These are phyloP conservation scores for Clunio marinus DNA, from an alignment of 2,888 invertebrate genomes.

Conservation along the genomic window DNA sequence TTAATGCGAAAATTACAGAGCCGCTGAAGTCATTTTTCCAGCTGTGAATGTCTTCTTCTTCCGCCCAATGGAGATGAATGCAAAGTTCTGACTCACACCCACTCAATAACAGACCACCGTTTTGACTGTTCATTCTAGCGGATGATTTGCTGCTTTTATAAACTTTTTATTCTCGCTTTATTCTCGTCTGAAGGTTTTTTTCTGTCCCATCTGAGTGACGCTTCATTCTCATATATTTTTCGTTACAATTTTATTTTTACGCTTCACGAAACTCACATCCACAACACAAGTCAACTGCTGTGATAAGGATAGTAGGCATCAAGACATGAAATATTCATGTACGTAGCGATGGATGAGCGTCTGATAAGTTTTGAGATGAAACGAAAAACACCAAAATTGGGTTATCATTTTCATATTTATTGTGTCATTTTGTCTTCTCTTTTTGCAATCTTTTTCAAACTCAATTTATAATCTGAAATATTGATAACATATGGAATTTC, in stretches of 20 bases:
- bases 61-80: background rate
- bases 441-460: background rate
- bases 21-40: conserved; percentile 12
- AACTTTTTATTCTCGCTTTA: conserved; percentile 21
- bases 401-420: conserved; percentile 23
- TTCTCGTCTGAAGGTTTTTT: background rate
- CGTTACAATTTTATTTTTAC: background rate
- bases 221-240: conserved; percentile 4
- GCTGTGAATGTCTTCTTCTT: background rate
- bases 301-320: background rate
- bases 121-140: conserved; percentile 32
- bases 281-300: background rate
- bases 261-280: background rate
- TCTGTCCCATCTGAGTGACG: conserved; percentile 15
- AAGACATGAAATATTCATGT: conserved; percentile 18
- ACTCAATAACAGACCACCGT: background rate
- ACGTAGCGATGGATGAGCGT: background rate
- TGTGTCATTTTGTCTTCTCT: background rate
- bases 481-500: conserved; percentile 20
- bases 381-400: conserved; percentile 6
- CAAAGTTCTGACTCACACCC: conserved; percentile 17
- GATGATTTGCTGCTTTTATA: conserved; percentile 38
- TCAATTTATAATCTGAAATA: conserved; percentile 7
- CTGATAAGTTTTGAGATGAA: background rate
- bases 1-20: conserved; percentile 38